phyloP scores from a whole-genome alignment of 2,888 invertebrate genomes.

The Limnephilus rhombicus region DNA sequence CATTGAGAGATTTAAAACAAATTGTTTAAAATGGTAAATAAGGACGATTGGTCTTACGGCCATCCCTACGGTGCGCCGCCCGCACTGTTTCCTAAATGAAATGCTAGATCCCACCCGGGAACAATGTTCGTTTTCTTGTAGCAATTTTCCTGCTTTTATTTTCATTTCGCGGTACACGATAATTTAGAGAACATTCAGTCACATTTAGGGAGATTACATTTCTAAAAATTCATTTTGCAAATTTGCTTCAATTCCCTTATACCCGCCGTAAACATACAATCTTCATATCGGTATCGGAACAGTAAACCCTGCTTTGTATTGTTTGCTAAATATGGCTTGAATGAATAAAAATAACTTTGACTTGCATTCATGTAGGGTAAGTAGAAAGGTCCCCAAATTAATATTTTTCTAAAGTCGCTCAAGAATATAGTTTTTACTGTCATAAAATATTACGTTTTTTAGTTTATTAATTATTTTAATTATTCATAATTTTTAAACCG shows the following conservation, averaged over 20 bases:
- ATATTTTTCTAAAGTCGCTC: too few relatives aligned
- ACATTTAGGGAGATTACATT: constrained; percentile 62
- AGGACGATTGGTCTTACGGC: neutral
- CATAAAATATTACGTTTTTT: too few relatives aligned
- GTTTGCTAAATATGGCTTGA: neutral
- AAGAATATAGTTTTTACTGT: too few relatives aligned
- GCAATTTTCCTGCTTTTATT: constrained; percentile 56
- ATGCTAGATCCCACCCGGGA: constrained; percentile 41
- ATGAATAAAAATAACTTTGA: neutral
- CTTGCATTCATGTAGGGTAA: neutral
- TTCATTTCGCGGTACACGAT: constrained; percentile 61
- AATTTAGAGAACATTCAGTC: constrained; percentile 60
- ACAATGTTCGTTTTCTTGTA: constrained; percentile 49
- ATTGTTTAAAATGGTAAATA: neutral
- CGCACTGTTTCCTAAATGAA: constrained; percentile 52
- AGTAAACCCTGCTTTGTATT: neutral
- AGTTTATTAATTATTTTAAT: too few relatives aligned
- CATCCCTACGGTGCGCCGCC: constrained; percentile 28
- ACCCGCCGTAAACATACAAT: constrained; percentile 32
- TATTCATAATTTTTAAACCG: too few relatives aligned
- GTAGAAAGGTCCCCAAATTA: neutral
- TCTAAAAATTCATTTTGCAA: constrained; percentile 62
- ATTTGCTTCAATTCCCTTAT: constrained; percentile 42
- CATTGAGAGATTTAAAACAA: neutral
- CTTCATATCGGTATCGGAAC: constrained; percentile 22